Evolutionary conservation across 2,888 invertebrate genomes (phyloP), one percentile per base, ranked within the genome.

Genomic region (Tachina lurida): DNA sequence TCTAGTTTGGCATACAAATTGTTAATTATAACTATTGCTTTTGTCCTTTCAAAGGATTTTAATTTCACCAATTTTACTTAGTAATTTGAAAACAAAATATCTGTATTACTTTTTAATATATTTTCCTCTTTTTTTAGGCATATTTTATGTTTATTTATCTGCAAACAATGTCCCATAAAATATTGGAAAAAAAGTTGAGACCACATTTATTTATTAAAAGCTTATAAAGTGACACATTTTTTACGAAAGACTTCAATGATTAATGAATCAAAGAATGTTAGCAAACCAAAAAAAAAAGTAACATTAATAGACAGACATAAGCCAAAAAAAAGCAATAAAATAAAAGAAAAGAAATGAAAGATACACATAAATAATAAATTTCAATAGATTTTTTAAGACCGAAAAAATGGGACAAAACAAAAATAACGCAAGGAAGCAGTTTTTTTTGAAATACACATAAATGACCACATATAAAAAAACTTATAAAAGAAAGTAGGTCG

Each of bases 181-280:
- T 60, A 70, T 49, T 17, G 31, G 10, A 65, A 13, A 56, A 80
- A 62, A 78, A 78, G 43, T 63, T 19, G 70, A 71, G 4, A 65
- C 56, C 76, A 60, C 83, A 73, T 83, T 77, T 83, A 75, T 84
- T 84, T 84, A 75, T 84, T 79, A 84, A 84, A 68, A 79, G 63
- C 75, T 65, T 75, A 76, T 71, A 79, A 86, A 75, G 54, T 71
- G 47, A 52, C 65, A 79, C 58, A 73, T 76, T 86, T 76, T 86
- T 79, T 82, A 47, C 79, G 13, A 65, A 86, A 60, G 82, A 83
- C 76, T 79, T 67, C 49, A 54, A 73, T 82, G 86, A 86, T 86
- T 83, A 86, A 86, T 86, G 83, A 79, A 86, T 73, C 86, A 43
- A 65, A 77, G 17, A 76, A 79, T 79, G 79, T 67, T 79, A 83